Evolutionary conservation across 2,113 vertebrate genomes (phyloP), one percentile per base, ranked within the genome.

Genomic region (Rhipidura dahli): DNA sequence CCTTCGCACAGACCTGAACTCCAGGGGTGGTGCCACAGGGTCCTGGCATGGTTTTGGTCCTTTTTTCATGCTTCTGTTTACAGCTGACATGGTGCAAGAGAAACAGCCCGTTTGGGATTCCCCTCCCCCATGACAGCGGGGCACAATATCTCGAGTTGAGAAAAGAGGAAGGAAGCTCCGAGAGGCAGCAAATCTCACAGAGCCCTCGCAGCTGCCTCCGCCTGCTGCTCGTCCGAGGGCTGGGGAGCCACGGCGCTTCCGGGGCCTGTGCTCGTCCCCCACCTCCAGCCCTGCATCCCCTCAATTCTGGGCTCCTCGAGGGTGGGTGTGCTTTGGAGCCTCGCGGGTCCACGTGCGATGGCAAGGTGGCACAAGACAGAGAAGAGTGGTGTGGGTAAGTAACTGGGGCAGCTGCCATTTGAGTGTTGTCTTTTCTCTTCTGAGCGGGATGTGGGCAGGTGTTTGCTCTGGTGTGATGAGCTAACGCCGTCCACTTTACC

Each of bases 91-190:
- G 33, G 1, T 17, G 39, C 40, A 40, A 18, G 18, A 44, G 64
- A 31, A 94, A 83, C 60, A 78, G 39, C 60, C 56, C 78, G 3
- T 10, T 6, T 22, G 87, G 68, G 59, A 76, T 87, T 95, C 92
- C 96, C 96, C 93, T 91, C 97, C 96, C 96, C 96, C 96, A 76
- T 19, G 60, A 47, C 80, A 80, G 57, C 39, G 13, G 63, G 72
- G 75, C 54, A 49, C 26, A 11, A 5, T 24, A 20, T 91, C 84
- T 86, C 0, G 31, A 27, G 85, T 23, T 75, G 80, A 85, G 94
- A 94, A 98, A 98, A 98, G 98, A 98, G 98, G 98, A 98, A 98
- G 98, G 98, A 98, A 98, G 97, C 97, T 77, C 79, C 2, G 47
- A 76, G 27, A 68, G n/a, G 70, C 93, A 27, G 92, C 95, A 59